Base-by-base conservation (phyloP, 2,113 vertebrate genomes). In the Pyrgilauda ruficollis region DNA sequence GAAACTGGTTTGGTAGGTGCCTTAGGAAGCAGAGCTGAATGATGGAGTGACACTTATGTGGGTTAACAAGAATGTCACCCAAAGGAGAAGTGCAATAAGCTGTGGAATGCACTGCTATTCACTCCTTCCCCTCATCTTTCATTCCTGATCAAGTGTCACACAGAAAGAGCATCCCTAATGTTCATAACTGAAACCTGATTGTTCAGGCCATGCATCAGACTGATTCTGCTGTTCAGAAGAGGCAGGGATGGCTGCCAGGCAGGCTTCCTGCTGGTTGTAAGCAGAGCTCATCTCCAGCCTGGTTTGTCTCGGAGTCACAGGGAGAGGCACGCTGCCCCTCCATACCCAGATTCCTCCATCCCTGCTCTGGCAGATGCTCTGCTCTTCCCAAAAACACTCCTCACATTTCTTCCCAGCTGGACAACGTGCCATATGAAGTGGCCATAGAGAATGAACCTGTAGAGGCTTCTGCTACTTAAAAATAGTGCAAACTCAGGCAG, bases 241-340 rank as follows among this genome's bases (percentile, higher is more conserved):
- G 33, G 43, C 74, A 88, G 67, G 13, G 35, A 16, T 3, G 4
- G 78, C 64, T 5, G 17, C 23, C 4, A 3, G 56, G 33, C 49
- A 92, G 63, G 72, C 7, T 76, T 58, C 77, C 37, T 6, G 8
- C 78, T 62, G 62, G 61, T 7, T 50, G 3, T 1, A 24, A 59
- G 63, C 20, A 41, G 84, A 79, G 58, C 15, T 67, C 15, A 0
- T 35, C 67, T 85, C 39, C 72, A 58, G 47, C 58, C 66, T 37
- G 14, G 30, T 35, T 86, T 63, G 41, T 37, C 52, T 72, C 1
- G 0, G 19, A 64, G 73, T 43, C 74, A 31, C 47, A 30, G 56
- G 41, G 19, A 16, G 39, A 0, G 0, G 39, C 50, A 63, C 27
- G 1, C 12, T 1, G 0, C 24, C 12, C 11, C 37, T 76, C 22